phyloP scores from a whole-genome alignment of 2,113 vertebrate species.

The Albula glossodonta region DNA sequence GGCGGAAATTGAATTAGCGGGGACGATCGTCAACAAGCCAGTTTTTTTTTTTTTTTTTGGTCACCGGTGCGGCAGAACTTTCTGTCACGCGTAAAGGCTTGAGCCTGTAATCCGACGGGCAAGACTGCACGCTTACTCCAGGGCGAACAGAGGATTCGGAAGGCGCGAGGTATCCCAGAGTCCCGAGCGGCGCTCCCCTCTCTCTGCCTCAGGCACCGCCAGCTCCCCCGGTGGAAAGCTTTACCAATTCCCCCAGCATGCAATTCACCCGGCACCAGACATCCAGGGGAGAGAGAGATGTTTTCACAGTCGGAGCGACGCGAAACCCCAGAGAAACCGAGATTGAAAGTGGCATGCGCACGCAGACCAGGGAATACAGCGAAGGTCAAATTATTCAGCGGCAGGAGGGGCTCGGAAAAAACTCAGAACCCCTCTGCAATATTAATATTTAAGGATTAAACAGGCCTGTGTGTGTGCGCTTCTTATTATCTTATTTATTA shows the following conservation, averaged over 20 bases:
- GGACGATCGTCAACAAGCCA: not conserved
- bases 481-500: too few relatives aligned
- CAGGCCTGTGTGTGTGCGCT: too few relatives aligned
- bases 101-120: not conserved
- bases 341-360: not conserved
- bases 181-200: not conserved
- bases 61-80: too few relatives aligned
- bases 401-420: not conserved
- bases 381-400: slow-evolving; percentile 9
- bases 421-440: not conserved
- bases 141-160: too few relatives aligned
- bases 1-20: not conserved
- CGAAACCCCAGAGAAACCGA: not conserved
- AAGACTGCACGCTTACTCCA: not conserved
- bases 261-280: not conserved
- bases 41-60: not conserved
- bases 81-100: not conserved
- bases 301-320: not conserved
- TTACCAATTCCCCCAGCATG: not conserved
- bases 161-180: too few relatives aligned
- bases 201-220: not conserved
- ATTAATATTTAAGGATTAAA: not conserved
- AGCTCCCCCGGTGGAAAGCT: not conserved
- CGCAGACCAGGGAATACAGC: not conserved
- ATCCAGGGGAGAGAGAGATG: not conserved